phyloP scores from a whole-genome alignment of 2,888 invertebrate genomes.

The Himalopsyche anomala region DNA sequence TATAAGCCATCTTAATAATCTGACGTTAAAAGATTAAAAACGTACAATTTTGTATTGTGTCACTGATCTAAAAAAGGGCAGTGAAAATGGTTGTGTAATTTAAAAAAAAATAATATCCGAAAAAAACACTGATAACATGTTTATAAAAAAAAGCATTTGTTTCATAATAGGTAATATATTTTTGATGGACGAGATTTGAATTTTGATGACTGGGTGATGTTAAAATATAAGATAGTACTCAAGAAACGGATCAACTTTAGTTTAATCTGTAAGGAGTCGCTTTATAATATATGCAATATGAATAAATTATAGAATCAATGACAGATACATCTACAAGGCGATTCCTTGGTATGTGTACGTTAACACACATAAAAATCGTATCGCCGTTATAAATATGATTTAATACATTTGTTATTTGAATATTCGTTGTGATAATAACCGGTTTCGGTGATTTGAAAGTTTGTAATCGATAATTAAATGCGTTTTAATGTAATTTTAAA shows the following conservation, averaged over 20 bases:
- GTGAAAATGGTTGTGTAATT: too few species aligned
- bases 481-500: slow-evolving; percentile 43
- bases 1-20: too few species aligned
- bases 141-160: too few species aligned
- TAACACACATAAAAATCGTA: slow-evolving; percentile 47
- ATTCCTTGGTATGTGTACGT: background rate
- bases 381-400: slow-evolving; percentile 41
- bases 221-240: slow-evolving; percentile 36
- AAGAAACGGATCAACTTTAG: slow-evolving; percentile 38
- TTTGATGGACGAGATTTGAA: background rate
- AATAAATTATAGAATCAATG: slow-evolving; percentile 53
- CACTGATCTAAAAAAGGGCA: too few species aligned
- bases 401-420: slow-evolving; percentile 38
- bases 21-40: too few species aligned
- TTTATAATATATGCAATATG: slow-evolving; percentile 47
- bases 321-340: slow-evolving; percentile 42
- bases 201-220: slow-evolving; percentile 42
- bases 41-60: too few species aligned
- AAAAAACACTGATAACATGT: too few species aligned
- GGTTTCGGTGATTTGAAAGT: slow-evolving; percentile 39
- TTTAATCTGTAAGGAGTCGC: slow-evolving; percentile 37
- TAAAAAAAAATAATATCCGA: too few species aligned
- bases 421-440: slow-evolving; percentile 36
- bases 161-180: too few species aligned
- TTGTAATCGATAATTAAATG: slow-evolving; percentile 43